A percentile compares a stretch with the other conserved stretches of the same genome.
Evolutionary conservation across 2,888 invertebrate species (phyloP).

Genomic region (Cabera pusaria): DNA sequence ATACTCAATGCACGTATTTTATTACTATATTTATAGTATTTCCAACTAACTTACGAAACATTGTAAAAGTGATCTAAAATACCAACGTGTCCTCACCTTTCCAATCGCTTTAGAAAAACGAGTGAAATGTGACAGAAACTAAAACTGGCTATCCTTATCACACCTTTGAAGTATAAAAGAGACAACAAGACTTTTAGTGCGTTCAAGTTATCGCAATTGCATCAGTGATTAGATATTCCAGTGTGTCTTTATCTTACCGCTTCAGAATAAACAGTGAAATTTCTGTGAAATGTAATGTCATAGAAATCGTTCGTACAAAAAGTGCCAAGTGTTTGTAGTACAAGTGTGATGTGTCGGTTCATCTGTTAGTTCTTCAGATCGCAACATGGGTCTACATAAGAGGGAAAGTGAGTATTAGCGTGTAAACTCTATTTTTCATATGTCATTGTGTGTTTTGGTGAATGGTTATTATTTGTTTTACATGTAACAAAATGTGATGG

Average conservation of each 20-base stretch:
- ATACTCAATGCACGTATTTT: constrained; percentile 18
- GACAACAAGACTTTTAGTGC: too few species aligned
- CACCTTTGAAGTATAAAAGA: too few species aligned
- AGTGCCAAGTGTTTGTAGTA: constrained; percentile 2
- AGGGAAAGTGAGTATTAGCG: constrained; percentile 66
- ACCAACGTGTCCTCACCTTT: too few species aligned
- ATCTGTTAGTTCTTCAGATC: constrained; percentile 40
- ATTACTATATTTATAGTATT: too few species aligned
- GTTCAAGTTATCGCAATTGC: too few species aligned
- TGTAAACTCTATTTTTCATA: not conserved
- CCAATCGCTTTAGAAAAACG: too few species aligned
- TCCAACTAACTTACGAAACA: constrained; percentile 11
- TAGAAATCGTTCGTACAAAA: constrained; percentile 50
- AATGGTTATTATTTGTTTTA: too few species aligned
- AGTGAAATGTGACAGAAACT: too few species aligned
- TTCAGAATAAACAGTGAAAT: constrained; percentile 39
- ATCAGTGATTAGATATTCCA: constrained; percentile 4
- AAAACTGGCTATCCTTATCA: too few species aligned
- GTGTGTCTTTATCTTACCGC: constrained; percentile 9
- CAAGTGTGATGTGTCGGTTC: constrained; percentile 39
- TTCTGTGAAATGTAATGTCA: constrained; percentile 56
- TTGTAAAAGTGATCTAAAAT: too few species aligned
- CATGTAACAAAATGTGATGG: too few species aligned
- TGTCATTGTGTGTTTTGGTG: too few species aligned
- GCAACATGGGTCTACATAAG: constrained; percentile 68